Percentiles rank a stretch among this genome's conserved stretches.
Evolutionary conservation across 2,797 vertebrate genomes (phyloP).

Genomic region (Tamandua tetradactyla): DNA sequence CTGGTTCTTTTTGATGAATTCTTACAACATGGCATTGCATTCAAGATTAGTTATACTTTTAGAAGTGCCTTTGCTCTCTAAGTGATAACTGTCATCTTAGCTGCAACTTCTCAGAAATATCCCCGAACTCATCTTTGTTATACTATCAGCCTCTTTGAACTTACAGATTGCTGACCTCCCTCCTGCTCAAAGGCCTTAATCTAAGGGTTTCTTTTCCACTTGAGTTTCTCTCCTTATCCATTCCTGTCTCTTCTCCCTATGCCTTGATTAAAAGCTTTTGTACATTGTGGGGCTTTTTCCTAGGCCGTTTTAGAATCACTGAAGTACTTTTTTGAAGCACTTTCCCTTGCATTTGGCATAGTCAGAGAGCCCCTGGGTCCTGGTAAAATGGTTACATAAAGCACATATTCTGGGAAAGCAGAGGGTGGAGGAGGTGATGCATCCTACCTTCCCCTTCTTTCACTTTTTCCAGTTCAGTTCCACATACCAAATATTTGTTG

Average conservation of each 20-base stretch:
- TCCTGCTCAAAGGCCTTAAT: background rate
- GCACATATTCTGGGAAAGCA: background rate
- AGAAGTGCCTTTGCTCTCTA: background rate
- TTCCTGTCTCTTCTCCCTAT: background rate
- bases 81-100: background rate
- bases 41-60: background rate
- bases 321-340: background rate
- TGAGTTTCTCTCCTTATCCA: background rate
- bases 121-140: background rate
- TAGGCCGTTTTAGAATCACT: background rate
- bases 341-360: background rate
- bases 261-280: background rate
- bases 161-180: background rate
- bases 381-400: background rate
- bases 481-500: background rate
- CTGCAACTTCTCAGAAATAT: background rate
- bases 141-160: background rate
- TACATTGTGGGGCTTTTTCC: background rate
- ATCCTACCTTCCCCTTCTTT: background rate
- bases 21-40: background rate
- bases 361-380: background rate
- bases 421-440: accelerated
- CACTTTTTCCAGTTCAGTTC: background rate
- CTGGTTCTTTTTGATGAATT: background rate
- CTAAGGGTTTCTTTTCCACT: background rate